Base-by-base conservation (phyloP, 1,140 invertebrate genomes). In the Platorchestia sp. region DNA sequence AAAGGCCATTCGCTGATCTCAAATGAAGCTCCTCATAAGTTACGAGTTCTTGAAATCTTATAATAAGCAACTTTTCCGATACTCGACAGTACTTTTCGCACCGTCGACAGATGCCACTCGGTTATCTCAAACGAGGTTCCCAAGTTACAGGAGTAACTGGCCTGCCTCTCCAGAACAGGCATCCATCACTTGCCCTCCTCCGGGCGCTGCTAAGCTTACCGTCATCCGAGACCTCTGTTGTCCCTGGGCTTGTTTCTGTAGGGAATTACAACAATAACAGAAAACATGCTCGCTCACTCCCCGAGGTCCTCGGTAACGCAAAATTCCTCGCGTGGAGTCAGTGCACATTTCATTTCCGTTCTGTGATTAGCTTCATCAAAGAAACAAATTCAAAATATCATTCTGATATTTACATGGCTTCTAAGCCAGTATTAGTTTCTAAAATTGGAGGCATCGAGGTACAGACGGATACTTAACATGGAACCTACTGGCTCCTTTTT, bases 261-360 rank as follows among this genome's bases (percentile, higher is more conserved):
- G 43, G 87, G 42, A 89, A 89, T 89, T 89, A 89, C 87, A 89
- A 42, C 87, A 89, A 89, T 44, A 89, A 41, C 41, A 19, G 59
- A 75, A 75, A 75, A 75, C 59, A 75, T 75, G 59, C 59, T 75
- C 27, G 14, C 14, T 27, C 27, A 36, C 36, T 22, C 14, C 59
- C 36, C 59, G 27, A 75, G 27, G 3, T 75, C 36, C 59, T 75
- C 59, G 59, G 59, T 75, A 19, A 75, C 59, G 59, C 10, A 75
- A 36, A 27, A 75, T 75, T 75, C 59, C 59, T 75, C 27, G 10
- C 27, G 36, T 75, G 59, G 36, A 75, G 59, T 75, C 27, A 75
- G 59, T 75, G 27, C 14, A 75, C 36, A 22, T 75, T 75, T 3
- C 10, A 75, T 75, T 75, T 75, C 36, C 36, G 59, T 75, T 75